A percentile compares a stretch with the other conserved stretches of the same genome.
Conservation (phyloP, 30 jellyfish, hydroid and myxozoan species). For the Aurelia sp. region DNA sequence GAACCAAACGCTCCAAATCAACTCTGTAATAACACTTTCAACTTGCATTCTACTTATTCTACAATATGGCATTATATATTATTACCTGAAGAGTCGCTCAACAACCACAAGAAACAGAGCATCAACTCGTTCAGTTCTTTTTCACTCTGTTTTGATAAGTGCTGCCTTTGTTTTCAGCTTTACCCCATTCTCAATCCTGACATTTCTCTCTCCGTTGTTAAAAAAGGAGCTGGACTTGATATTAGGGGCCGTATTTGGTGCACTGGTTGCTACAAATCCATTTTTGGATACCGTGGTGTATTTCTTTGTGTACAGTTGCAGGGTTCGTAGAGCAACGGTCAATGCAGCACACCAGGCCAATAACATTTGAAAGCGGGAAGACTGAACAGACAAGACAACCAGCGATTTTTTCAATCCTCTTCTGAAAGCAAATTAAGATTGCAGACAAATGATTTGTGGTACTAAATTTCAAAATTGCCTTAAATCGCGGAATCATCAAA, state of each 20-base stretch:
- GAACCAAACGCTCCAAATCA: background rate
- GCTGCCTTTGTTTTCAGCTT: conserved; percentile 2
- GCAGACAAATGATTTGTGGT: no score
- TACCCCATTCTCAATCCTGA: no score
- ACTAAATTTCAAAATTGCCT: no score
- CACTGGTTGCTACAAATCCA: conserved; percentile 10
- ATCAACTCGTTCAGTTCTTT: background rate
- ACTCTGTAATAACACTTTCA: background rate
- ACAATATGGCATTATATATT: conserved; percentile 5
- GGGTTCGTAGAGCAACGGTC: background rate
- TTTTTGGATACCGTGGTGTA: conserved; percentile 2
- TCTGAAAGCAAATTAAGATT: no score
- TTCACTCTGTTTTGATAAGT: background rate
- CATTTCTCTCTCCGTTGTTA: background rate
- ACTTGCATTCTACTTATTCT: background rate
- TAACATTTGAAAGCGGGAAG: no score
- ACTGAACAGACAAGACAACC: no score
- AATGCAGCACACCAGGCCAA: no score
- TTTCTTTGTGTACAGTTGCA: background rate
- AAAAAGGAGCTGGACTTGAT: no score
- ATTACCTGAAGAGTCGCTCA: background rate
- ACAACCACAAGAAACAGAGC: background rate
- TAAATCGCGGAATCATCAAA: no score
- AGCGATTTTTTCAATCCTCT: no score
- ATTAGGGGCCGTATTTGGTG: background rate